Base-by-base conservation (phyloP, 2,113 vertebrate genomes). In the Eudyptes chrysolophus region DNA sequence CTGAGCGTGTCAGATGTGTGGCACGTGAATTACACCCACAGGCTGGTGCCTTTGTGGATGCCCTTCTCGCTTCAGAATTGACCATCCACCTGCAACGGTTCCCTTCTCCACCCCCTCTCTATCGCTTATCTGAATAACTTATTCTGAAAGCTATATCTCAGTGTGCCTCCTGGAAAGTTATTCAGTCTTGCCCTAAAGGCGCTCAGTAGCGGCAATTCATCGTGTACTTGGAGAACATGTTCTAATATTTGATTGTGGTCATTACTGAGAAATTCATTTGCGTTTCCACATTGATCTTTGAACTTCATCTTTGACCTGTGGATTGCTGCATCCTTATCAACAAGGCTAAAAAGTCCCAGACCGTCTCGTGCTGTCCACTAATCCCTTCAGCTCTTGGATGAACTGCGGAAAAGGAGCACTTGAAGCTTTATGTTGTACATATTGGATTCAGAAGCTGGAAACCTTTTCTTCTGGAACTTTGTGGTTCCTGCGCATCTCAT, bases 1-100 rank as follows among this genome's bases (percentile, higher is more conserved):
- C n/a, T 68, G 74, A 78, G n/a, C 3, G 1, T 55, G 25, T 18
- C 1, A 0, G n/a, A 36, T 40, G 4, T 3, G 25, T 20, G 34
- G 16, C 32, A 34, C 3, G 2, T 0, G 7, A 66, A 49, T 84
- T 60, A 8, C 11, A n/a, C 32, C 16, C 20, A 36, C 30, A 55
- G 18, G 3, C 24, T 5, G 4, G 6, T 69, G 21, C 46, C 40
- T 74, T 44, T 61, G 14, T 46, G 69, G 34, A 34, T 4, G 9
- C 11, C 27, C 13, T 79, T 66, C 57, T 80, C 3, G 1, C 42
- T 69, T 72, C 44, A 42, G 48, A 83, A 38, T 18, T 14, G 20
- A 21, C 30, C 2, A 0, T 42, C 52, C 69, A 84, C 40, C 36
- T 82, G 74, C 48, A 83, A 15, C 20, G 48, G 12, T 89, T 82